Evolutionary conservation across 2,888 invertebrate species (phyloP), one percentile per base, ranked within the genome.

Genomic region (Caenorhabditis uteleia): DNA sequence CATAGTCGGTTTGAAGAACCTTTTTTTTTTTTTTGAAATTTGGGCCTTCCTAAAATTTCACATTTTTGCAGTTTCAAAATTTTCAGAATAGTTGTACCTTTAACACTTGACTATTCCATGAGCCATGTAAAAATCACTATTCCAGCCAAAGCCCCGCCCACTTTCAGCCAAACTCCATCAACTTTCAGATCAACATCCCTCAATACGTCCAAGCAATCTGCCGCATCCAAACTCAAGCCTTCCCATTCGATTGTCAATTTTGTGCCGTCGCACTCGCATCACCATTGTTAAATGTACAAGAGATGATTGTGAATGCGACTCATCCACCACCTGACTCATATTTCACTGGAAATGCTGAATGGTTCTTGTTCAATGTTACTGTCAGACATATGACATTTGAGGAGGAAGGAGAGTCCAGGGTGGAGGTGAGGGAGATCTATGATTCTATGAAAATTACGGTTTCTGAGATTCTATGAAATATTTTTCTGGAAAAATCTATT

Each of bases 321-420:
- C 69, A 65, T 23, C 78, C 78, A 10, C 78, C 78, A 2, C 64
- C 62, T 36, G 78, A 78, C 51, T 74, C 75, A 7, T 78, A 78
- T 53, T 78, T 78, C 46, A 55, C 78, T 74, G 81, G 81, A 8
- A 81, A 81, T 50, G 78, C 81, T 6, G 81, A 81, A 56, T 81
- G 81, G 81, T 68, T 79, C 44, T 67, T 81, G 44, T 68, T 77
- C 45, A 82, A 80, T 54, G 78, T 81, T n/a, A 75, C 81, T 2
- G 79, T 79, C 7, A 38, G 73, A 7, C 77, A 80, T 46, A 74
- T 81, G 77, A 72, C 60, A 21, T 81, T 81, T 61, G 61, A 75
- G 46, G 81, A 81, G 40, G 81, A 81, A 38, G 78, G 79, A 18
- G 81, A 81, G 58, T 78, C 74, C 45, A 61, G 81, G n/a, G 74